phyloP scores from a whole-genome alignment of 2,888 invertebrate genomes.

The Dorcus parallelipipedus region DNA sequence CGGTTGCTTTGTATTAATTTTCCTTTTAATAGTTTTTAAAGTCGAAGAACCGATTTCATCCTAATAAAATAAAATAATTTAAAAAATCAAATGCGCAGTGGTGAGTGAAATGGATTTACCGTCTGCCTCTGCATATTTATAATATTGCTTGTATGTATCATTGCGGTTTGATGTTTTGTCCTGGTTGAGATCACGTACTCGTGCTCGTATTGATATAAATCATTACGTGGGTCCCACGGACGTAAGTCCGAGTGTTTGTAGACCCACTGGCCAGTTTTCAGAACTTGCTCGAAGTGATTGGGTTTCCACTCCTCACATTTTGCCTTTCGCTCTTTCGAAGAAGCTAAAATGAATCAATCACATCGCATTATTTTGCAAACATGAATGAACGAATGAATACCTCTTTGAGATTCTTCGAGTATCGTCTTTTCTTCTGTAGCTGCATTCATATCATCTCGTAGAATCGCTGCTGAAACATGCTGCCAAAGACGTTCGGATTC shows the following conservation, averaged over 20 bases:
- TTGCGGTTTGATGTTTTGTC: constrained; percentile 71
- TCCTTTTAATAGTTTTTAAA: constrained; percentile 52
- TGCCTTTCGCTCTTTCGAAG: constrained; percentile 66
- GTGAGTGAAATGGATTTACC: constrained; percentile 18
- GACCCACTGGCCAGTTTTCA: constrained; percentile 57
- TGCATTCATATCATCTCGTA: constrained; percentile 75
- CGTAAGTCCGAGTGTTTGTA: constrained; percentile 77
- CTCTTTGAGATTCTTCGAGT: constrained; percentile 83
- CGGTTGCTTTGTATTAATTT: constrained; percentile 51
- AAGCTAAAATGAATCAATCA: constrained; percentile 24
- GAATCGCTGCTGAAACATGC: constrained; percentile 82
- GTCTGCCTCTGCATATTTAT: constrained; percentile 61
- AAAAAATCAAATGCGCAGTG: neutral
- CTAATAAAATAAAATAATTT: constrained; percentile 30
- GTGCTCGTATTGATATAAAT: constrained; percentile 82
- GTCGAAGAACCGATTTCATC: constrained; percentile 54
- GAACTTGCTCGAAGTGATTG: constrained; percentile 66
- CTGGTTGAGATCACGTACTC: constrained; percentile 77
- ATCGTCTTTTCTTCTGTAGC: constrained; percentile 91
- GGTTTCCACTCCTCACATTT: constrained; percentile 70
- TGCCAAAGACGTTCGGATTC: constrained; percentile 89
- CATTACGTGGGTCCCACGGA: constrained; percentile 86
- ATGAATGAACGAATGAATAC: constrained; percentile 24
- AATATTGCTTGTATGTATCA: constrained; percentile 69
- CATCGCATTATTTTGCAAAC: neutral